Evolutionary conservation across 53 echinoderm and acorn worm species (phyloP).

Genomic region (Echinarachnius parma): DNA sequence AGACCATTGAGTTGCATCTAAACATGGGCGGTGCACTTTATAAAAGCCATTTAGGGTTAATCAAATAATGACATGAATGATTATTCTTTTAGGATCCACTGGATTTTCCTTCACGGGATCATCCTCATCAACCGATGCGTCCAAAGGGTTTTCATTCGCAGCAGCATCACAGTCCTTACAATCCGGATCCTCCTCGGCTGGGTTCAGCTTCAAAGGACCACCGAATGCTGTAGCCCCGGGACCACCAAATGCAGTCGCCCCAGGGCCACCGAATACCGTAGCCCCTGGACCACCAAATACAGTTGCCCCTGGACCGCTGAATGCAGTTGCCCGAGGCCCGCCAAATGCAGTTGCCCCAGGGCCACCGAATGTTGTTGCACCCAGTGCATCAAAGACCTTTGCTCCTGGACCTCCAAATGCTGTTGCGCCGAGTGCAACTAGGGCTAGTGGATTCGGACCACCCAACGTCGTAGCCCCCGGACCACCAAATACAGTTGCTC

Average conservation of each 20-base stretch:
- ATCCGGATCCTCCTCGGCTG: background rate
- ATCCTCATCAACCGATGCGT: too few species aligned
- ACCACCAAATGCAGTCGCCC: background rate
- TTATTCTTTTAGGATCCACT: background rate
- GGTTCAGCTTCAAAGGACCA: constrained; percentile 24
- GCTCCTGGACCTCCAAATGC: background rate
- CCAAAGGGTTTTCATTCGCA: constrained; percentile 18
- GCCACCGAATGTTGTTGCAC: constrained; percentile 28
- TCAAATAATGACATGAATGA: too few species aligned
- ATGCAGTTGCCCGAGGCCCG: constrained; percentile 32
- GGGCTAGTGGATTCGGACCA: too few species aligned
- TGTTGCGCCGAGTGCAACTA: too few species aligned
- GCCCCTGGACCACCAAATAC: too few species aligned
- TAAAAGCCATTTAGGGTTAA: too few species aligned
- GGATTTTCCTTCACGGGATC: too few species aligned
- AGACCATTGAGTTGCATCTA: too few species aligned
- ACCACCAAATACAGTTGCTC: constrained; percentile 16
- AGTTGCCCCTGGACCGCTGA: constrained; percentile 23
- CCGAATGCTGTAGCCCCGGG: constrained; percentile 3
- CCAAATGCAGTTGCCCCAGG: background rate
- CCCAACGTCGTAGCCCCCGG: background rate
- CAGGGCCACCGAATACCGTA: background rate
- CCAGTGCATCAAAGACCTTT: background rate
- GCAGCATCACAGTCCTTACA: constrained; percentile 16
- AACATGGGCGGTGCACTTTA: too few species aligned